Percentiles rank a stretch among this genome's conserved stretches.
Evolutionary conservation across 2,888 invertebrate genomes (phyloP).

Genomic region (Apamea monoglypha): DNA sequence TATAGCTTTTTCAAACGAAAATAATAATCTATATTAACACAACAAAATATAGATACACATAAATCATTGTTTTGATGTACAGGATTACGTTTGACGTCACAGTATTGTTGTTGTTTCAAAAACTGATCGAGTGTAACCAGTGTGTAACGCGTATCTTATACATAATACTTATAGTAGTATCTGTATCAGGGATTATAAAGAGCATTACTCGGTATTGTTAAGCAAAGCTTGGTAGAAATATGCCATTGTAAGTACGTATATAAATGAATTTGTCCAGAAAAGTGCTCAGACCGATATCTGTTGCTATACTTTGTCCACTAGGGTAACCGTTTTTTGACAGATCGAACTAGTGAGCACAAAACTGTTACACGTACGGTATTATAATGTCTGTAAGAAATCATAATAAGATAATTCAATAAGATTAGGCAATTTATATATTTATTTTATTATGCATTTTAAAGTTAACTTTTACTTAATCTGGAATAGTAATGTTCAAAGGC

Average conservation of each 20-base stretch:
- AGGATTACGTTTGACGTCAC: slow-evolving; percentile 38
- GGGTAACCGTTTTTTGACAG: no score
- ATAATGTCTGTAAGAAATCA: no score
- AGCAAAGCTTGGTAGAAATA: background rate
- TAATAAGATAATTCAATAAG: no score
- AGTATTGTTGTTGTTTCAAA: slow-evolving; percentile 31
- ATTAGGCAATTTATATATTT: no score
- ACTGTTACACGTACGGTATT: no score
- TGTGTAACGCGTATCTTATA: slow-evolving; percentile 34
- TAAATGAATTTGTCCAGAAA: background rate
- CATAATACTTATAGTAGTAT: slow-evolving; percentile 46
- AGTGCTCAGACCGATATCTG: background rate
- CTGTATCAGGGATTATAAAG: slow-evolving; percentile 34
- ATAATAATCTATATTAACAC: background rate
- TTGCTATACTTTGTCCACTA: background rate
- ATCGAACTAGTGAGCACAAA: no score
- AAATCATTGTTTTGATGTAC: slow-evolving; percentile 25
- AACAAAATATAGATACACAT: background rate
- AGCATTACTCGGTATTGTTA: slow-evolving; percentile 9
- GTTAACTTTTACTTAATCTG: no score
- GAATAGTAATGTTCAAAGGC: no score
- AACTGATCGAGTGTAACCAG: slow-evolving; percentile 29
- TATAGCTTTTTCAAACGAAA: background rate
- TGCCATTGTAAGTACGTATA: background rate
- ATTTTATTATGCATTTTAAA: no score